Evolutionary conservation across 1,140 invertebrate genomes (phyloP).

Genomic region (Drosophila asahinai): DNA sequence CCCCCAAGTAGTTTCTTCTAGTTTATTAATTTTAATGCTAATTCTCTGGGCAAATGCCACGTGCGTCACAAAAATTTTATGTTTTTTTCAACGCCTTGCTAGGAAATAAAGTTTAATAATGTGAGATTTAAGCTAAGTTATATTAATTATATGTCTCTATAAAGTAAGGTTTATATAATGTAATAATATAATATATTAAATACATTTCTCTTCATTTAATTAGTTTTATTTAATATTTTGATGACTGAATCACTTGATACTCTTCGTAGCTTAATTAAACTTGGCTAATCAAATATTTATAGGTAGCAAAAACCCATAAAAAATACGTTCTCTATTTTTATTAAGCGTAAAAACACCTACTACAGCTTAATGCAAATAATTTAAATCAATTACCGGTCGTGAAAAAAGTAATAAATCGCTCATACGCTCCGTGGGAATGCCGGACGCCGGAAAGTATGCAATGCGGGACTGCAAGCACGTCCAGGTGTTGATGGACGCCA

Average conservation of each 20-base stretch:
- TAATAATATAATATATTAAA: background rate
- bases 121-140: background rate
- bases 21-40: slow-evolving; percentile 74
- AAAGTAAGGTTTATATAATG: too few species aligned
- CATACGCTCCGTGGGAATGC: slow-evolving; percentile 12
- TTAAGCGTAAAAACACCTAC: background rate
- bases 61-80: slow-evolving; percentile 1
- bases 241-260: background rate
- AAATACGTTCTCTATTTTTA: background rate
- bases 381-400: slow-evolving; percentile 19
- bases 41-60: slow-evolving; percentile 22
- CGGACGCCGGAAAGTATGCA: slow-evolving; percentile 61
- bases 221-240: background rate
- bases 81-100: background rate
- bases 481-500: slow-evolving; percentile 10
- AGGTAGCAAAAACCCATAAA: too few species aligned
- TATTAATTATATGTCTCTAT: background rate
- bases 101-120: background rate
- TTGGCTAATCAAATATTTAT: background rate
- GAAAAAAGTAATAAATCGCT: background rate
- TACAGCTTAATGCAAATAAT: background rate
- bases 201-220: background rate
- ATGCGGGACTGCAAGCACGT: slow-evolving; percentile 41
- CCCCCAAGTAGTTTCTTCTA: slow-evolving; percentile 41
- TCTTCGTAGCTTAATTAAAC: background rate